A percentile compares a stretch with the other conserved stretches of the same genome.
Evolutionary conservation across 2,113 vertebrate species (phyloP).

Genomic region (Propithecus coquereli): DNA sequence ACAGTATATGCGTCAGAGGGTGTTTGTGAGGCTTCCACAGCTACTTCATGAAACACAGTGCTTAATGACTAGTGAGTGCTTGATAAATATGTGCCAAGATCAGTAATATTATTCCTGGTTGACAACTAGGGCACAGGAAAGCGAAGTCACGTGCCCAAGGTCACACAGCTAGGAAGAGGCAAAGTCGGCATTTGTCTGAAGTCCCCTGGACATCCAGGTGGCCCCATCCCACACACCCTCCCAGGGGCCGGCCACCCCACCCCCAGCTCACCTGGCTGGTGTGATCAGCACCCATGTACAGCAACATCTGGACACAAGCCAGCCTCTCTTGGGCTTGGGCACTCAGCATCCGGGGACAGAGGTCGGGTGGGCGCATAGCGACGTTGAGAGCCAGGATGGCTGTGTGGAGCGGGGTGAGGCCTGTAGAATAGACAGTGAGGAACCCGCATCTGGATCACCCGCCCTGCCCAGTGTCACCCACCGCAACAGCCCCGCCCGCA

Average conservation of each 20-base stretch:
- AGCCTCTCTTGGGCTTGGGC: slow-evolving; percentile 81
- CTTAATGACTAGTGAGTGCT: neutral
- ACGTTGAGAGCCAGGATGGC: slow-evolving; percentile 88
- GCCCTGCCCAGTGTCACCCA: neutral
- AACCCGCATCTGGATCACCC: too few relatives aligned
- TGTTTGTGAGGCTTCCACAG: neutral
- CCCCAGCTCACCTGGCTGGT: slow-evolving; percentile 86
- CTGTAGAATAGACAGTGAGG: slow-evolving; percentile 69
- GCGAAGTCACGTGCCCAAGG: neutral
- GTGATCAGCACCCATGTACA: slow-evolving; percentile 84
- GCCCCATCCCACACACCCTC: neutral
- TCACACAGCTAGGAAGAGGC: neutral
- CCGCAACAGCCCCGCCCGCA: neutral
- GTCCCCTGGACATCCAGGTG: neutral
- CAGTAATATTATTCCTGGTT: neutral
- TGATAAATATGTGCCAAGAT: neutral
- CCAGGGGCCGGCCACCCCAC: neutral
- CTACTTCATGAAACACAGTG: neutral
- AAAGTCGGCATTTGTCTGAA: neutral
- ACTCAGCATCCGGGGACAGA: slow-evolving; percentile 36
- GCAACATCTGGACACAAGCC: slow-evolving; percentile 85
- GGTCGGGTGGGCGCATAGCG: slow-evolving; percentile 79
- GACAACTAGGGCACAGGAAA: neutral
- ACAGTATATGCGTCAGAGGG: neutral
- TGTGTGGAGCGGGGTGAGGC: slow-evolving; percentile 91